Conservation (phyloP, 2,113 vertebrate genomes). For the Eurypyga helias region DNA sequence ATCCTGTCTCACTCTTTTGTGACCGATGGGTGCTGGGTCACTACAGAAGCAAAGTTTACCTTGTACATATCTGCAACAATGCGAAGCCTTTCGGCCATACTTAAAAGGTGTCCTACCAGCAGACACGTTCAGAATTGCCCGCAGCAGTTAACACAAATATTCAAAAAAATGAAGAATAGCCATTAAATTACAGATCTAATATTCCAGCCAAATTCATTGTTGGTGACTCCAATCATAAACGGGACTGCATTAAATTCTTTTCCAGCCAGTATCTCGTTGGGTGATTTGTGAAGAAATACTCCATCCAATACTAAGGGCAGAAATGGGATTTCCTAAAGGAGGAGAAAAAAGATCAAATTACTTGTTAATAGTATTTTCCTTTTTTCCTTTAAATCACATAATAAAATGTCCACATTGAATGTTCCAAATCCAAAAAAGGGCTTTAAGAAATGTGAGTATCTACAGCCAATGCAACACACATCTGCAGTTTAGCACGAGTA, state of each 20-base stretch:
- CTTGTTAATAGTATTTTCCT: not conserved
- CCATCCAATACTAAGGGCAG: constrained; percentile 78
- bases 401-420: not conserved
- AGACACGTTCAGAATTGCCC: not conserved
- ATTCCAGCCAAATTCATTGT: constrained; percentile 87
- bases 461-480: not conserved
- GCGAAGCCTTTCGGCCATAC: not conserved
- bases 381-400: not conserved
- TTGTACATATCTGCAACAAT: not conserved
- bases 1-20: not conserved
- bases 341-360: not conserved
- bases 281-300: constrained; percentile 74
- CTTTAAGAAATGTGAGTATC: not conserved
- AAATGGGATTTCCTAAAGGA: not conserved
- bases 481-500: not conserved
- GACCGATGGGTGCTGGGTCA: not conserved
- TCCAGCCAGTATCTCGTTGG: constrained; percentile 74
- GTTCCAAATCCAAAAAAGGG: not conserved
- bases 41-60: not conserved
- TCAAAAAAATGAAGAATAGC: not conserved
- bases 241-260: constrained; percentile 78
- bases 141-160: not conserved
- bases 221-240: constrained; percentile 80
- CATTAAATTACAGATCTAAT: constrained; percentile 60
- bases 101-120: not conserved